These are phyloP conservation scores for Linnaemya vulpina DNA, from an alignment of 2,888 invertebrate genomes.

Conservation along the genomic window DNA sequence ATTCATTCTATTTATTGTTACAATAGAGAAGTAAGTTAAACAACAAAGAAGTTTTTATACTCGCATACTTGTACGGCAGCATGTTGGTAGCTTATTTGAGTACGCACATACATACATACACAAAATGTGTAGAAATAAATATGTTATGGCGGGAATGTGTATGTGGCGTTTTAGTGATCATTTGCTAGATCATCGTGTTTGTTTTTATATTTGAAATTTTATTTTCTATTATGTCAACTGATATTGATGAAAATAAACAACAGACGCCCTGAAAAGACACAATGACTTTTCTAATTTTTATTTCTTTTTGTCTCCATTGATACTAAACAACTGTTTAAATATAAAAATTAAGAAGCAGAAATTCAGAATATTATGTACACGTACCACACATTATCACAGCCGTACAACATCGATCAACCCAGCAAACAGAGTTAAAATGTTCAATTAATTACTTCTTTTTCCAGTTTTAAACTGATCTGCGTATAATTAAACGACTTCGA, in stretches of 20 bases:
- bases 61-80: background rate
- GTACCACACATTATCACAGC: slow-evolving; percentile 12
- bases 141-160: slow-evolving; percentile 26
- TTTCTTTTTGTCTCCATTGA: slow-evolving; percentile 41
- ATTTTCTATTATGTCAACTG: slow-evolving; percentile 57
- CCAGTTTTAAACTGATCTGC: background rate
- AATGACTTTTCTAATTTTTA: slow-evolving; percentile 67
- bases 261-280: slow-evolving; percentile 60
- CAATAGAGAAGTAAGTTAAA: slow-evolving; percentile 38
- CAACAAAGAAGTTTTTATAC: background rate
- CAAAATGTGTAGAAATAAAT: slow-evolving; percentile 8
- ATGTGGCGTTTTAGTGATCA: slow-evolving; percentile 45
- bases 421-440: background rate
- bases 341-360: slow-evolving; percentile 29
- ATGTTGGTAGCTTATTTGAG: background rate
- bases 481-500: background rate
- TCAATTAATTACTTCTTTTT: slow-evolving; percentile 8
- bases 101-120: background rate
- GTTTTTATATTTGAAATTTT: slow-evolving; percentile 57
- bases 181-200: slow-evolving; percentile 64
- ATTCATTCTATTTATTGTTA: slow-evolving; percentile 36
- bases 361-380: slow-evolving; percentile 30
- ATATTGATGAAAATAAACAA: slow-evolving; percentile 56
- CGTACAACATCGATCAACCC: background rate
- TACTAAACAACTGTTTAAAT: slow-evolving; percentile 63